Evolutionary conservation across 2,113 vertebrate genomes (phyloP).

Genomic region (Pachycephala philippinensis): DNA sequence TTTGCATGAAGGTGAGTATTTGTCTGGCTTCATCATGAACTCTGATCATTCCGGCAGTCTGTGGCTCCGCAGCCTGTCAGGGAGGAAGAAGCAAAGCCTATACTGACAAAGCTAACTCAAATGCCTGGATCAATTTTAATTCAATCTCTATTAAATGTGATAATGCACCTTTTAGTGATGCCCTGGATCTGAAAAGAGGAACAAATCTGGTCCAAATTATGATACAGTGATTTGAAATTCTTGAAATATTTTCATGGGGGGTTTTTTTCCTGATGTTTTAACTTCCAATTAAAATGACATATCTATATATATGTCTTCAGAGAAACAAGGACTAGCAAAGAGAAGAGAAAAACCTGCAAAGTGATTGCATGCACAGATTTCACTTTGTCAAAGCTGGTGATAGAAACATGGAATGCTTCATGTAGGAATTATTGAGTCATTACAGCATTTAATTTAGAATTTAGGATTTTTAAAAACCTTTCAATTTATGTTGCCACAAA

Average conservation of each 20-base stretch:
- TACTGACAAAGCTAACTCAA: not conserved
- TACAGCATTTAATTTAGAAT: not conserved
- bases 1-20: not conserved
- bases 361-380: not conserved
- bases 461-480: not conserved
- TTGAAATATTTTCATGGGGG: not conserved
- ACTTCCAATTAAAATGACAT: not conserved
- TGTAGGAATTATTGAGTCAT: not conserved
- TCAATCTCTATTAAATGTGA: not conserved
- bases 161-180: not conserved
- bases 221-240: not conserved
- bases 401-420: not conserved
- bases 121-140: not conserved
- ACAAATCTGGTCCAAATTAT: not conserved
- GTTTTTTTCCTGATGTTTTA: not conserved
- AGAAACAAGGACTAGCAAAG: not conserved
- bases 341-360: not conserved
- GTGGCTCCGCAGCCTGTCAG: not conserved
- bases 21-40: not conserved
- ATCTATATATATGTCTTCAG: not conserved
- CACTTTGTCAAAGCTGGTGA: not conserved
- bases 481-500: not conserved
- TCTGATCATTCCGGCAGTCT: not conserved
- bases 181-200: not conserved
- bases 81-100: not conserved